Percentiles rank a stretch among this genome's conserved stretches.
Evolutionary conservation across 2,797 vertebrate species (phyloP).

Genomic region (Aselliscus stoliczkanus): DNA sequence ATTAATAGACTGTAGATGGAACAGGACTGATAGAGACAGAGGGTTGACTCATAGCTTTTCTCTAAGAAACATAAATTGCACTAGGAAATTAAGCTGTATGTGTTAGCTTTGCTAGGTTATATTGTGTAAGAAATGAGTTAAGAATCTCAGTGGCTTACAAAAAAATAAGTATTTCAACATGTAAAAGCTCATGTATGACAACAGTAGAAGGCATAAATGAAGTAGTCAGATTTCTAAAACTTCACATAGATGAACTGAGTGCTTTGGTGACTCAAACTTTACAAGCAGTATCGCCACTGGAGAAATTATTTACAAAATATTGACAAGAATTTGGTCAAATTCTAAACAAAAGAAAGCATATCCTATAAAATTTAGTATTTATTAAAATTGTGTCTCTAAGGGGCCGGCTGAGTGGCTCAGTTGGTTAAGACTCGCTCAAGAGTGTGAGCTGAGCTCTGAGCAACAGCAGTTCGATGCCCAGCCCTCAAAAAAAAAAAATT

Average conservation of each 20-base stretch:
- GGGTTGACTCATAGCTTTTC: neutral
- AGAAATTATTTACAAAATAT: conserved; percentile 38
- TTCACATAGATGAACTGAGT: neutral
- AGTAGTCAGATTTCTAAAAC: neutral
- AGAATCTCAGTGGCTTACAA: neutral
- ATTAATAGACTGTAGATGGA: neutral
- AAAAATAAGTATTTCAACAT: neutral
- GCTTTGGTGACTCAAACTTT: neutral
- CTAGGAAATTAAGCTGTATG: neutral
- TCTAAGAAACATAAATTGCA: neutral
- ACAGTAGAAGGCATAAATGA: neutral
- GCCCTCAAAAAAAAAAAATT: too few species aligned
- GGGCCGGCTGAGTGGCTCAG: too few species aligned
- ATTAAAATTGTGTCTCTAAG: neutral
- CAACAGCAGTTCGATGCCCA: too few species aligned
- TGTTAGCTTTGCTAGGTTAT: neutral
- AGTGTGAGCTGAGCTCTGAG: too few species aligned
- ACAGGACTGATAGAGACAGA: neutral
- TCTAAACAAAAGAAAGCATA: neutral
- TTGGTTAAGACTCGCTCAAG: too few species aligned
- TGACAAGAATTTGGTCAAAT: neutral
- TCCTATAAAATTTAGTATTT: neutral
- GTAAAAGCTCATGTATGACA: neutral
- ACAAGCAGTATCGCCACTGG: neutral
- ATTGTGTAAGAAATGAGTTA: neutral